Percentiles rank a stretch among this genome's conserved stretches.
Evolutionary conservation across 2,797 vertebrate genomes (phyloP).

Genomic region (Bovichtus diacanthus): DNA sequence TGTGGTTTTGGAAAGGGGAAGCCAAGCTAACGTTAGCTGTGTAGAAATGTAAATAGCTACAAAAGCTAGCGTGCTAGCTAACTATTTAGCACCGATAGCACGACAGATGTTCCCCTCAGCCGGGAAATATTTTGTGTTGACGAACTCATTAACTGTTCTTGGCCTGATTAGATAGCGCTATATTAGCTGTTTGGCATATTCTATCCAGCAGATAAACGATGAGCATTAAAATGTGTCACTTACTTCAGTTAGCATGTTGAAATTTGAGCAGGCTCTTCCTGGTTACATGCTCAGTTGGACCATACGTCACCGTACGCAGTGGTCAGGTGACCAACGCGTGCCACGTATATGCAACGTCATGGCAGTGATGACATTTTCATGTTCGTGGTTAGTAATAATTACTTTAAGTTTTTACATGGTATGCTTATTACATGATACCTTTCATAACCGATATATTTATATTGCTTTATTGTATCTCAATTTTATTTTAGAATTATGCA

Average conservation of each 20-base stretch:
- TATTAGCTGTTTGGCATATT: rapidly evolving
- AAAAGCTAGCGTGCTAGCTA: constrained; percentile 38
- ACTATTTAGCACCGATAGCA: constrained; percentile 28
- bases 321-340: constrained; percentile 45
- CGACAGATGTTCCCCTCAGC: not conserved
- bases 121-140: rapidly evolving
- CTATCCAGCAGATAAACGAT: rapidly evolving
- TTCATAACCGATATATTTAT: not conserved
- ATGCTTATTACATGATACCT: not conserved
- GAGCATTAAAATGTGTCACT: not conserved
- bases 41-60: not conserved
- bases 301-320: constrained; percentile 35
- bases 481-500: not conserved
- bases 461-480: not conserved
- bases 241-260: constrained; percentile 73
- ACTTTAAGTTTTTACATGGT: not conserved
- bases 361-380: no score
- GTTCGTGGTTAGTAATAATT: rapidly evolving
- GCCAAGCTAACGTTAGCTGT: not conserved
- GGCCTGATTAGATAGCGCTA: rapidly evolving
- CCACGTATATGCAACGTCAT: not conserved
- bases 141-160: rapidly evolving
- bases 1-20: not conserved
- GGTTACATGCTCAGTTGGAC: constrained; percentile 56
- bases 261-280: constrained; percentile 34